Conservation (phyloP, 2,888 invertebrate species). For the Danaus chrysippus region DNA sequence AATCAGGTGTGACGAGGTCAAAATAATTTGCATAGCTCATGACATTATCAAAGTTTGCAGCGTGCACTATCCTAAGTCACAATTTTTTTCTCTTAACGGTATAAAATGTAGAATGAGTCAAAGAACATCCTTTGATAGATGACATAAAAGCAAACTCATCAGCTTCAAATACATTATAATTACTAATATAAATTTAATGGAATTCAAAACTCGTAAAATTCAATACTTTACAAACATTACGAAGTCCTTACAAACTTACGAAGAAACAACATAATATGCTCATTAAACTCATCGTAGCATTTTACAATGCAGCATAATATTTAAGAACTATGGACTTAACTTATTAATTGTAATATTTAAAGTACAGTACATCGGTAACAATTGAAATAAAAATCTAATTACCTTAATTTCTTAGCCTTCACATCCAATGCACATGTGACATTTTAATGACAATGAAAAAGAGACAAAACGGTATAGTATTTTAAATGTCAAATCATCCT, state of each 20-base stretch:
- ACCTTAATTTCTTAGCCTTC: conserved; percentile 30
- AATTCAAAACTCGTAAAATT: background rate
- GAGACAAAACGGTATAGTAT: conserved; percentile 19
- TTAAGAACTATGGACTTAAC: background rate
- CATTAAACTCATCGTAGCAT: too few relatives aligned
- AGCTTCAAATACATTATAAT: background rate
- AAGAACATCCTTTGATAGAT: too few relatives aligned
- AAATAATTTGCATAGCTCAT: conserved; percentile 62
- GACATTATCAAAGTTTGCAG: conserved; percentile 43
- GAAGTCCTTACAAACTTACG: background rate
- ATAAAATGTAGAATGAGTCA: background rate
- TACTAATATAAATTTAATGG: background rate
- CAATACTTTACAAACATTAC: background rate
- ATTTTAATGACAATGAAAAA: conserved; percentile 30
- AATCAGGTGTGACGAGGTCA: conserved; percentile 68
- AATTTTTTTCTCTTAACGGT: conserved; percentile 36
- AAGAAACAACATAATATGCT: background rate
- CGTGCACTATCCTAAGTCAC: conserved; percentile 40
- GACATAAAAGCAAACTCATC: too few relatives aligned
- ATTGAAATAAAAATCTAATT: conserved; percentile 11
- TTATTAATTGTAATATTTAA: background rate
- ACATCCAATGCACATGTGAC: conserved; percentile 29
- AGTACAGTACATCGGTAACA: background rate
- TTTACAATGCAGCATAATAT: too few relatives aligned
- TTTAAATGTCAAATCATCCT: conserved; percentile 36